These are phyloP conservation scores for Lordiphosa stackelbergi DNA, from an alignment of 1,140 invertebrate species.

Conservation along the genomic window DNA sequence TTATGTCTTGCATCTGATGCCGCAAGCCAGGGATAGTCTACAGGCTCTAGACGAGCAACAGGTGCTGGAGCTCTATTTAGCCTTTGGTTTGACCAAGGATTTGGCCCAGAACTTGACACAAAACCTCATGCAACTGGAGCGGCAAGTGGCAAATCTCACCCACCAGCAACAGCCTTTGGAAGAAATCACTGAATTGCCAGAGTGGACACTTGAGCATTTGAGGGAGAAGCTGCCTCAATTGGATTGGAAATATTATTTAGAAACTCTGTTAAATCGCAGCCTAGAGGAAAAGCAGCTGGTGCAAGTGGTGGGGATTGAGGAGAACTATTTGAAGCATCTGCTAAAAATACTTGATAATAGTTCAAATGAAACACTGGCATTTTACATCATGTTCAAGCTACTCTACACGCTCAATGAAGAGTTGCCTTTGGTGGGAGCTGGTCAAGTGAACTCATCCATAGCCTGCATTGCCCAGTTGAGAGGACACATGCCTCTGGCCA, in stretches of 20 bases:
- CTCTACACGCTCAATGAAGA: constrained; percentile 38
- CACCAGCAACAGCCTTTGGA: constrained; percentile 3
- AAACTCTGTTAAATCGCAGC: constrained; percentile 4
- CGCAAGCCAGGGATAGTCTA: constrained; percentile 4
- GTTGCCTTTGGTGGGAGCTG: constrained; percentile 19
- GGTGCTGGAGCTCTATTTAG: constrained; percentile 33
- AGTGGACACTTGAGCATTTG: constrained; percentile 31
- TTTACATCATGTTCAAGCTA: constrained; percentile 61
- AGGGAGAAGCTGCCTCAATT: constrained; percentile 33
- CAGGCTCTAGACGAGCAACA: constrained; percentile 7
- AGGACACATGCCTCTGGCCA: constrained; percentile 46
- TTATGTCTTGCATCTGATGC: constrained; percentile 33
- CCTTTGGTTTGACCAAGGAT: constrained; percentile 36
- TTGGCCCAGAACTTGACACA: constrained; percentile 30
- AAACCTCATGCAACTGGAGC: constrained; percentile 40
- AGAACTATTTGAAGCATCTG: constrained; percentile 34
- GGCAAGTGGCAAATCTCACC: constrained; percentile 29
- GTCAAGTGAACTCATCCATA: constrained; percentile 2
- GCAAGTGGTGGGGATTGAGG: constrained; percentile 28
- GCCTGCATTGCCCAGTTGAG: constrained; percentile 40
- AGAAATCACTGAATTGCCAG: constrained; percentile 2
- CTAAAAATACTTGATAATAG: constrained; percentile 20
- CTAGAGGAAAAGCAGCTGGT: constrained; percentile 22
- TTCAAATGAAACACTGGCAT: constrained; percentile 52
- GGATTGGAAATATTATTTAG: constrained; percentile 46